Conservation (phyloP, 2,888 invertebrate species). For the Synanthedon myopaeformis region DNA sequence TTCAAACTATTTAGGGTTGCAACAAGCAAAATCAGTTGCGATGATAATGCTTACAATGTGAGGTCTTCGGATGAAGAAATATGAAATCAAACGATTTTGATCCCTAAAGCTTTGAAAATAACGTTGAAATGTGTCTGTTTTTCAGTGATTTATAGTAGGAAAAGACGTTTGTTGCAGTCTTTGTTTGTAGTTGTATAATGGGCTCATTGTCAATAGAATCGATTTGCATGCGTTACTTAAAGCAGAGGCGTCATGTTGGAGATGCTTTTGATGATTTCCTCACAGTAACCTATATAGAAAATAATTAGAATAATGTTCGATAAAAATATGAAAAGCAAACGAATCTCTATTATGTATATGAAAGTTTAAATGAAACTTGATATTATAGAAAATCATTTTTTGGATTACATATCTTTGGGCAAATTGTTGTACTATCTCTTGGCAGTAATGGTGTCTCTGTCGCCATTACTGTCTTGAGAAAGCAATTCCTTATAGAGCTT, state of each 20-base stretch:
- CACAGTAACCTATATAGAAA: no score
- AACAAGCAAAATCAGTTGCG: constrained; percentile 1
- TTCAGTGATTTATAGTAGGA: not conserved
- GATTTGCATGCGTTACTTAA: constrained; percentile 66
- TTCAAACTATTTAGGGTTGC: constrained; percentile 1
- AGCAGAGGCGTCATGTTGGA: constrained; percentile 41
- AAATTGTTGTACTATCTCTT: no score
- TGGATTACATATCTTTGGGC: no score
- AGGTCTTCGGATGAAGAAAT: not conserved
- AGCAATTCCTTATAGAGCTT: no score
- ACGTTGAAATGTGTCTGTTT: not conserved
- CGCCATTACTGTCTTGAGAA: no score
- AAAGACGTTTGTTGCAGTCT: constrained; percentile 12
- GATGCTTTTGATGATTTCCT: constrained; percentile 39
- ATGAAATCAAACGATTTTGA: constrained; percentile 5
- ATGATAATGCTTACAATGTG: not conserved
- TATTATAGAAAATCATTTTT: no score
- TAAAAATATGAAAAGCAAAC: no score
- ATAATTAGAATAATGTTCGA: no score
- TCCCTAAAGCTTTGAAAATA: constrained; percentile 4
- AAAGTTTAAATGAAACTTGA: no score
- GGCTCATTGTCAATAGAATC: constrained; percentile 58
- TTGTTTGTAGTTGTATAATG: constrained; percentile 39
- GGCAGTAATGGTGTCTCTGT: no score
- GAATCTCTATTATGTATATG: no score